Percentiles rank a stretch among this genome's conserved stretches.
phyloP scores from a whole-genome alignment of 2,888 invertebrate genomes.

The Rotaria magnacalcarata region DNA sequence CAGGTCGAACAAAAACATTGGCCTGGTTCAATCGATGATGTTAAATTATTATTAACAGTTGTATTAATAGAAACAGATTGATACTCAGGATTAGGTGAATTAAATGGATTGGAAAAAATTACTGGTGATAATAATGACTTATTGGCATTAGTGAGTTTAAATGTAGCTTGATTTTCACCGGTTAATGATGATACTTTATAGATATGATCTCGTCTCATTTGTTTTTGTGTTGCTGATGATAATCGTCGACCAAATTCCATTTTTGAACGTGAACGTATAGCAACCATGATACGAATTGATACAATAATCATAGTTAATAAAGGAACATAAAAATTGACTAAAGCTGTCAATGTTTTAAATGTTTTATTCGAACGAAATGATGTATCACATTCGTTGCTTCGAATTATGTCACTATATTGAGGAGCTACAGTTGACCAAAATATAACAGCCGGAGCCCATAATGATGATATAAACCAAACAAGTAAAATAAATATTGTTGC shows the following conservation, averaged over 20 bases:
- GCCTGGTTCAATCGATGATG: not conserved
- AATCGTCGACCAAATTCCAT: constrained; percentile 39
- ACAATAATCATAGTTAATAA: constrained; percentile 42
- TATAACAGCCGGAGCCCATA: constrained; percentile 43
- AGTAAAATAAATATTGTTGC: constrained; percentile 35
- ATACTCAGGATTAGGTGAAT: not conserved
- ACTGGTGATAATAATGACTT: no score
- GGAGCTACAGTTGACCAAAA: constrained; percentile 38
- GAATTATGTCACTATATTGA: not conserved
- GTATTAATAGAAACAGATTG: not conserved
- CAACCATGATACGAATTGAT: constrained; percentile 39
- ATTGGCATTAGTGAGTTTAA: no score
- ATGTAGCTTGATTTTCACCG: not conserved
- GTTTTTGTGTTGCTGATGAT: constrained; percentile 10
- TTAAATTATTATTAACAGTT: not conserved
- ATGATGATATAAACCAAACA: constrained; percentile 38
- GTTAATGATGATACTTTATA: not conserved
- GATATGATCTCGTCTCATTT: not conserved
- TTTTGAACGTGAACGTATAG: constrained; percentile 39
- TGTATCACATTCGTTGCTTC: constrained; percentile 30
- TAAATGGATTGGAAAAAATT: not conserved
- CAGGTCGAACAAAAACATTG: constrained; percentile 16
- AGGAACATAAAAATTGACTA: constrained; percentile 46
- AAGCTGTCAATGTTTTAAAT: constrained; percentile 42
- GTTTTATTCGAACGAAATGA: constrained; percentile 43